Evolutionary conservation across 2,888 invertebrate species (phyloP), one percentile per base, ranked within the genome.

Genomic region (Pecten maximus): DNA sequence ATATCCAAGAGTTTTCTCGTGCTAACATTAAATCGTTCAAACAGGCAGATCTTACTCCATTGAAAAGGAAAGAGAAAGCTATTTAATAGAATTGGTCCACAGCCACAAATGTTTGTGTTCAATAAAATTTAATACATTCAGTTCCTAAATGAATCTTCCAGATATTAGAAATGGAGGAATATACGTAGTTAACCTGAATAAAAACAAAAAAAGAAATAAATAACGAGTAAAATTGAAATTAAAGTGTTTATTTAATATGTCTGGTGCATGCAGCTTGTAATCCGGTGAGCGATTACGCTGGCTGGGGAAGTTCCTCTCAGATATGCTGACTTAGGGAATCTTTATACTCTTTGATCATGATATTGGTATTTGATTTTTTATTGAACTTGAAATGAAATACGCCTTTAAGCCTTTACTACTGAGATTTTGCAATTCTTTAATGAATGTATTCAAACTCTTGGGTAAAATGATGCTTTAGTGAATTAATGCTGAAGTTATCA

Each of bases 201-300:
- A 74, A 28, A 74, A 35, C 19, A 54, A 35, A 28, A 74, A 74
- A 74, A 74, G 12, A 74, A 74, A 74, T 35, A 35, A 74, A 74
- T 74, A 74, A 74, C 10, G 23, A 74, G 35, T 74, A 74, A 74
- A 74, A 74, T 74, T 74, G 28, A 6, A 35, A 28, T 74, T 74
- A 74, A 60, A 74, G 74, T 35, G 35, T 74, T 35, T 74, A 74
- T 74, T 74, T 74, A 16, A 74, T 74, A 74, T 74, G 74, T 74
- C 74, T 74, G 10, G 74, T 74, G 74, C 74, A 74, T 74, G 74
- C 23, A 74, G 74, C 74, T 28, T 10, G 74, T 35, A 28, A 74
- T 74, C 28, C 35, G 2, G 8, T 35, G 35, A 35, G 74, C 35
- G 28, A 10, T 54, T 54, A 54, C 2, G 19, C 15, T 35, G 74